Base-by-base conservation (phyloP, 2,797 vertebrate species). In the Eulemur albifrons region DNA sequence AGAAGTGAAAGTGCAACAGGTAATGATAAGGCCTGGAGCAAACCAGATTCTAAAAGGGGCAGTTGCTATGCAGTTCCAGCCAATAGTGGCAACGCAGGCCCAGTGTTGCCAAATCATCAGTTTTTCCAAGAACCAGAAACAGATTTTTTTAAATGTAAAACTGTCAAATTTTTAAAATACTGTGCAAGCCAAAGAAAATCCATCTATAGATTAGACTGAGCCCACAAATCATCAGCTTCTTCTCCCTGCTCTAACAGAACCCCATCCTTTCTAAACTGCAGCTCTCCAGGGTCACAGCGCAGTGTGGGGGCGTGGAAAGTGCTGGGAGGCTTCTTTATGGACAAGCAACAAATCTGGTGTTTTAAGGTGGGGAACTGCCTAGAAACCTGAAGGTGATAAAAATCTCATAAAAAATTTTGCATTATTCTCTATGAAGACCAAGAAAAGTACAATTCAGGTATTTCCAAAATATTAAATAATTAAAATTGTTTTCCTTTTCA, bases 401-500 rank as follows among this genome's bases (percentile, higher is more conserved):
- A 72, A 86, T 12, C 38, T 30, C 83, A 48, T 27, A 18, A 52
- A 52, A 65, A 86, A 75, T 73, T 70, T 1, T 50, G 38, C 67
- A 50, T 59, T 80, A 27, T 21, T 94, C 81, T 75, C 83, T 54
- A 35, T 23, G 32, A 45, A 95, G 25, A 86, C 7, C 7, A 25
- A 65, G 27, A 86, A 59, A 94, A 82, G 11, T 40, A 73, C 27
- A 70, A 80, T 30, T 63, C 48, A 63, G 38, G 14, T 50, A 45
- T 70, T 93, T 21, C 57, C 57, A 40, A 86, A 32, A 59, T 61
- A 88, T 9, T 86, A 23, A 63, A 38, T 54, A 35, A 96, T 70
- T 45, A 91, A 65, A 88, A 81, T 6, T 59, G 48, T 5, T 72
- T 88, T 40, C 14, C 57, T 80, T 48, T 70, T 57, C 54, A 35